A percentile compares a stretch with the other conserved stretches of the same genome.
These are phyloP conservation scores for Ciconia boyciana DNA, from an alignment of 2,113 vertebrate species.

Conservation along the genomic window DNA sequence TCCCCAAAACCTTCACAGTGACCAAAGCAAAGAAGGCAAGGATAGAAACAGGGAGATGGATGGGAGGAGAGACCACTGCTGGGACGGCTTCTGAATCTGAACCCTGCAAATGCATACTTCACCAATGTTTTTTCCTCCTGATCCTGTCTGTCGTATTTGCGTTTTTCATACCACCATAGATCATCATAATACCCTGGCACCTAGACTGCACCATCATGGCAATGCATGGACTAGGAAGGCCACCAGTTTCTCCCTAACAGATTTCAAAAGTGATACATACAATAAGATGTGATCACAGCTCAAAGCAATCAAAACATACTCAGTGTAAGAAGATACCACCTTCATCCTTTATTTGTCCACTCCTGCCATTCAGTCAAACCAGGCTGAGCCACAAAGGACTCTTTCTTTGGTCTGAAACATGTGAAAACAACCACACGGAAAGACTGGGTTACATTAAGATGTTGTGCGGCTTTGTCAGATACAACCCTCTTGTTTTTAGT, in stretches of 20 bases:
- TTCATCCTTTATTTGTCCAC: background rate
- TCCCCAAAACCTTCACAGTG: background rate
- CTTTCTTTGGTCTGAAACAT: slow-evolving; percentile 12
- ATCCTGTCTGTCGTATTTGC: background rate
- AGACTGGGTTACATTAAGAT: slow-evolving; percentile 28
- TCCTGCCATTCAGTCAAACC: background rate
- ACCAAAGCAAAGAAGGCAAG: background rate
- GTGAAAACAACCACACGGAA: slow-evolving; percentile 2
- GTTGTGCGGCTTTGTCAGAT: slow-evolving; percentile 20
- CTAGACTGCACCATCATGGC: background rate
- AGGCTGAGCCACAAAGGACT: slow-evolving; percentile 20
- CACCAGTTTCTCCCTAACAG: background rate
- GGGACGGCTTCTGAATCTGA: background rate
- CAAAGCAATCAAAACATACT: background rate
- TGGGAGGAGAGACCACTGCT: background rate
- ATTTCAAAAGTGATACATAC: background rate
- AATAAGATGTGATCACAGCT: background rate
- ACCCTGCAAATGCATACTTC: background rate
- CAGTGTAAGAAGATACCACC: background rate
- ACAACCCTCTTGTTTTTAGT: slow-evolving; percentile 12
- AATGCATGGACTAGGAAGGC: background rate
- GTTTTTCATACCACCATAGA: background rate
- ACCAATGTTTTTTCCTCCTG: background rate
- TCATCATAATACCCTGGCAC: background rate
- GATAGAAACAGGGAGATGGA: background rate